phyloP scores from a whole-genome alignment of 2,888 invertebrate genomes.

The Torymus tubicola region DNA sequence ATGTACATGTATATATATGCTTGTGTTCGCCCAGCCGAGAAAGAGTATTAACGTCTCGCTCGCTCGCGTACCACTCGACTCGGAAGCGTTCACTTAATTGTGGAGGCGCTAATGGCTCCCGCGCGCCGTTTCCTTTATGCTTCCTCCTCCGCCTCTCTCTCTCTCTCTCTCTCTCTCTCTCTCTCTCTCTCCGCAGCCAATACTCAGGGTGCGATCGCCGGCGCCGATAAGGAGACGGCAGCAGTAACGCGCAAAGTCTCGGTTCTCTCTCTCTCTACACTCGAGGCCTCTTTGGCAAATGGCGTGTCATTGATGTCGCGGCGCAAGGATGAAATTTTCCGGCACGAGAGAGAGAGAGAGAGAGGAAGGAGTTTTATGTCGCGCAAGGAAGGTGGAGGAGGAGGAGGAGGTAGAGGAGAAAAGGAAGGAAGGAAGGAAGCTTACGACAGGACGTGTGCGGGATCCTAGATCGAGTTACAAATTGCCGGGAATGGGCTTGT shows the following conservation, averaged over 20 bases:
- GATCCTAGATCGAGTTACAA: slow-evolving; percentile 17
- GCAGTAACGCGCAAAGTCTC: no score
- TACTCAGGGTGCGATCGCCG: slow-evolving; percentile 29
- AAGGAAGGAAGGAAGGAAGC: no score
- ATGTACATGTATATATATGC: neutral
- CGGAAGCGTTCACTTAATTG: slow-evolving; percentile 69
- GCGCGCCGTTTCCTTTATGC: slow-evolving; percentile 45
- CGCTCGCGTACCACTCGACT: slow-evolving; percentile 15
- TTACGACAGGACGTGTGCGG: neutral
- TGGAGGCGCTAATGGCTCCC: slow-evolving; percentile 69
- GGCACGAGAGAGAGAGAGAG: neutral
- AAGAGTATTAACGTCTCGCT: slow-evolving; percentile 21
- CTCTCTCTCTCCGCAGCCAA: slow-evolving; percentile 41
- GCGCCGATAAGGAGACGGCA: slow-evolving; percentile 15
- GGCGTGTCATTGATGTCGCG: slow-evolving; percentile 66
- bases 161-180: slow-evolving; percentile 57
- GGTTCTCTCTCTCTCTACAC: no score
- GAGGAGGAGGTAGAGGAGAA: no score
- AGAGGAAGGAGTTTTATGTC: no score
- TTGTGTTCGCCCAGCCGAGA: neutral
- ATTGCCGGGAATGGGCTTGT: neutral
- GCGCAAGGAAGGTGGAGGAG: no score
- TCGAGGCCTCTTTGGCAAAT: slow-evolving; percentile 59
- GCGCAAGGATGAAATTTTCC: slow-evolving; percentile 34
- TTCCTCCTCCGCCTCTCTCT: neutral